Evolutionary conservation across 2,888 invertebrate species (phyloP).

Genomic region (Polydrusus pterygomalis): DNA sequence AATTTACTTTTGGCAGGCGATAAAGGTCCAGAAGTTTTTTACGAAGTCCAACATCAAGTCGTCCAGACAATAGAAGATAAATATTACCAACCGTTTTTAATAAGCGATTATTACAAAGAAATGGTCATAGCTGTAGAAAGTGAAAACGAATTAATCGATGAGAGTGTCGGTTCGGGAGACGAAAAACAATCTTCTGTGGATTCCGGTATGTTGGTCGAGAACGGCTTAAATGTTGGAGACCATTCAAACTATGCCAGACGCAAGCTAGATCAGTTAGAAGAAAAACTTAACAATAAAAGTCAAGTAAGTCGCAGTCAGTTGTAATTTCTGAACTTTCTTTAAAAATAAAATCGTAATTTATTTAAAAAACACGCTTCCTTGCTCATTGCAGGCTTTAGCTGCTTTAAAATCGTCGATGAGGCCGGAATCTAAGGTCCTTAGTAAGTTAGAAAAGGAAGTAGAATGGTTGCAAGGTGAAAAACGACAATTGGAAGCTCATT

Average conservation of each 20-base stretch:
- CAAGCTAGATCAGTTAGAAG: conserved; percentile 88
- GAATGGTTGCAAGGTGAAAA: conserved; percentile 88
- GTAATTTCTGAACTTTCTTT: too few species aligned
- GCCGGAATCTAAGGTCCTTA: conserved; percentile 87
- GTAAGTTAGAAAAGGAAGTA: conserved; percentile 88
- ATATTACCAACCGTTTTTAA: conserved; percentile 91
- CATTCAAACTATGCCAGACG: conserved; percentile 88
- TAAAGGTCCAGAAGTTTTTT: conserved; percentile 91
- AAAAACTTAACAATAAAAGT: conserved; percentile 88
- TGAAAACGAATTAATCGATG: conserved; percentile 72
- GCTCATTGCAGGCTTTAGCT: conserved; percentile 79
- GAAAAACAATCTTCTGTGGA: conserved; percentile 77
- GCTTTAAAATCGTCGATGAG: conserved; percentile 88
- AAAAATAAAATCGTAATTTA: too few species aligned
- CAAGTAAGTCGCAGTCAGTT: too few species aligned
- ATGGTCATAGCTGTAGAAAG: conserved; percentile 80
- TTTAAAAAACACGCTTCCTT: too few species aligned
- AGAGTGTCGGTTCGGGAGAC: conserved; percentile 71
- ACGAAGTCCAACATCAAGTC: conserved; percentile 88
- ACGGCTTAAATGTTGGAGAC: conserved; percentile 81
- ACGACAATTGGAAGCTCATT: conserved; percentile 87
- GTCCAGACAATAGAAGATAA: conserved; percentile 88
- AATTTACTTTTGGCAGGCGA: conserved; percentile 77
- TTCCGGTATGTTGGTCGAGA: conserved; percentile 73
- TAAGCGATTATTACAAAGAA: conserved; percentile 89